A percentile compares a stretch with the other conserved stretches of the same genome.
phyloP scores from a whole-genome alignment of 1,140 invertebrate genomes.

The Brachionus calyciflorus region DNA sequence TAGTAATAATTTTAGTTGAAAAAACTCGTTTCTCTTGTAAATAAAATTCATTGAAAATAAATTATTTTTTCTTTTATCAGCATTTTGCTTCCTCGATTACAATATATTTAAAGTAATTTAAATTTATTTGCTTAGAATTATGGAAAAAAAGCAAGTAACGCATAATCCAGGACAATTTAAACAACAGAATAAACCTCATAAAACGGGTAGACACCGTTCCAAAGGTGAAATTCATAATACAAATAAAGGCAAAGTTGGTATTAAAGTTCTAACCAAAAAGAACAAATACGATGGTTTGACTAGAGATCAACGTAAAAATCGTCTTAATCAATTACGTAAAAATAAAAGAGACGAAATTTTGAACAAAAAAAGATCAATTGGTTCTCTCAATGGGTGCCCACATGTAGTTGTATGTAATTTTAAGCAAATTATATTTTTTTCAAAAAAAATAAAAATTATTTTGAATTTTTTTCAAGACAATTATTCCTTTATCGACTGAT shows the following conservation, averaged over 20 bases:
- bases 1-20: too few relatives aligned
- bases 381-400: constrained; percentile 12
- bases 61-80: too few relatives aligned
- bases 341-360: constrained; percentile 34
- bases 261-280: constrained; percentile 17
- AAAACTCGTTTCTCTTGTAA: too few relatives aligned
- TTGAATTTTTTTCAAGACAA: not conserved
- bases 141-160: constrained; percentile 33
- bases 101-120: not conserved
- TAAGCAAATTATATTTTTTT: too few relatives aligned
- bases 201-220: constrained; percentile 43
- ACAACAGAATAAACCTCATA: constrained; percentile 45
- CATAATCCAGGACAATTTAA: constrained; percentile 34
- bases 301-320: constrained; percentile 36
- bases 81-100: not conserved
- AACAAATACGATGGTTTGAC: not conserved
- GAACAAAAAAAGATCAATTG: constrained; percentile 41
- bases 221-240: constrained; percentile 42
- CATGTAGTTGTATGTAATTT: constrained; percentile 26
- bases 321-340: constrained; percentile 4
- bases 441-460: not conserved
- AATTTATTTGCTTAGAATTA: constrained; percentile 8
- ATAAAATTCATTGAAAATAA: too few relatives aligned
- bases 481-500: constrained; percentile 42
- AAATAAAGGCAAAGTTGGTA: constrained; percentile 36